Percentiles rank a stretch among this genome's conserved stretches.
Conservation (phyloP, 1,140 invertebrate genomes). For the Aphaenogaster rudis region DNA sequence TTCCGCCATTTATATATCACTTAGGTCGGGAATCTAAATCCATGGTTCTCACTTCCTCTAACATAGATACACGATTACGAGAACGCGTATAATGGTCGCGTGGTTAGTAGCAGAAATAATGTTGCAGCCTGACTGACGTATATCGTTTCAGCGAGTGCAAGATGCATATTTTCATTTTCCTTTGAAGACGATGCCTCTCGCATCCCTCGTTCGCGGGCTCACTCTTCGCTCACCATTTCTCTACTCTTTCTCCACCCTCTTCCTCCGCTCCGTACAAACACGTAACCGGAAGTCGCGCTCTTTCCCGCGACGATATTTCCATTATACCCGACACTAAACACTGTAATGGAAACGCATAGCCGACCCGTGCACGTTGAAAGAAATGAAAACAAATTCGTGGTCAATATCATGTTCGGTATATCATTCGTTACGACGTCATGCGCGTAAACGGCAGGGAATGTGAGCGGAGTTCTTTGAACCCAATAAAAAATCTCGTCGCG, state of each 20-base stretch:
- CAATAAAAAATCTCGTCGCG: background rate
- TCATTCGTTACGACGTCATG: conserved; percentile 3
- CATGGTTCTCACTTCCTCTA: background rate
- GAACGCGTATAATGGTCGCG: background rate
- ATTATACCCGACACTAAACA: conserved; percentile 38
- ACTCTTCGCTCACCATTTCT: background rate
- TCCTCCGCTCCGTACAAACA: conserved; percentile 18
- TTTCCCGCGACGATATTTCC: conserved; percentile 32
- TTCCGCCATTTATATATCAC: background rate
- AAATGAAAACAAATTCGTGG: conserved; percentile 42
- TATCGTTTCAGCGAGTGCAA: conserved; percentile 30
- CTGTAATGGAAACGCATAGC: conserved; percentile 31
- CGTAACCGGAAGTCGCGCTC: background rate
- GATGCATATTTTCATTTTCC: conserved; percentile 50
- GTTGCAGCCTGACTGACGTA: conserved; percentile 8
- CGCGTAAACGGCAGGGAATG: background rate
- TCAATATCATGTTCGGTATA: conserved; percentile 29
- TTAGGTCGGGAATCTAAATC: background rate
- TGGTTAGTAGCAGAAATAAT: background rate
- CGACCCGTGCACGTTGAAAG: background rate
- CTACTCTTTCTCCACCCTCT: background rate
- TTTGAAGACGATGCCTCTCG: conserved; percentile 31
- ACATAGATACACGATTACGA: background rate
- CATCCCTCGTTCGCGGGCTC: background rate
- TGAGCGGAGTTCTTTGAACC: background rate